Base-by-base conservation (phyloP, 2,797 vertebrate species). In the Aplochiton taeniatus region DNA sequence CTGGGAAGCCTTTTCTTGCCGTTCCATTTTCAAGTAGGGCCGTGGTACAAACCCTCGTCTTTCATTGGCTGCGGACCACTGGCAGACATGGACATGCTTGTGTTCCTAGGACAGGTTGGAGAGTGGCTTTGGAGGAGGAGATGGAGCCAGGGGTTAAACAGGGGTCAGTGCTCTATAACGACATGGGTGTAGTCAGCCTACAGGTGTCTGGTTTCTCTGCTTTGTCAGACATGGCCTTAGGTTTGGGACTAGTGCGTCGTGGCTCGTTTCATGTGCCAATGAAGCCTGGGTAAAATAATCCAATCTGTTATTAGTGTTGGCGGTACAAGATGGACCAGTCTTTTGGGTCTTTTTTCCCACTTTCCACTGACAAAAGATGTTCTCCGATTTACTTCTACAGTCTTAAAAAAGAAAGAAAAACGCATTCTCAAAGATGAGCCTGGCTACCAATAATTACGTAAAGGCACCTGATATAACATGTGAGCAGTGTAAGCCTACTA, bases 161-260 rank as follows among this genome's bases (percentile, higher is more conserved):
- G 64, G 66, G 88, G 85, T 88, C 84, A 89, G 73, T n/a, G n/a
- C 76, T 77, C 77, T 82, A 83, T 80, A 67, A 63, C 1, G 4
- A 68, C 59, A 48, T 74, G 82, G 81, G 83, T 69, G 84, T 77
- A 81, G 78, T 62, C 71, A 16, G 1, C 63, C 57, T 61, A 47
- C 10, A 11, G 13, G 10, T 67, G 80, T 87, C 76, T 5, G 42
- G 80, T 85, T 83, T 79, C 83, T 58, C 56, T 17, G 68, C 78
- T 81, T 84, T 84, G 81, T 83, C 66, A 71, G n/a, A 52, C 19
- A 47, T 58, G 59, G 19, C n/a, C 58, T 75, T 66, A 8, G 17
- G 67, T 57, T 60, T 54, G 13, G 58, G 31, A 31, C 42, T 8
- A 10, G 45, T 45, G 8, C 20, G 50, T 50, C 17, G 52, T 46